Evolutionary conservation across 37 sponge, comb jelly and placozoan genomes (phyloP), one percentile per base, ranked within the genome.

Genomic region (Bolinopsis microptera): DNA sequence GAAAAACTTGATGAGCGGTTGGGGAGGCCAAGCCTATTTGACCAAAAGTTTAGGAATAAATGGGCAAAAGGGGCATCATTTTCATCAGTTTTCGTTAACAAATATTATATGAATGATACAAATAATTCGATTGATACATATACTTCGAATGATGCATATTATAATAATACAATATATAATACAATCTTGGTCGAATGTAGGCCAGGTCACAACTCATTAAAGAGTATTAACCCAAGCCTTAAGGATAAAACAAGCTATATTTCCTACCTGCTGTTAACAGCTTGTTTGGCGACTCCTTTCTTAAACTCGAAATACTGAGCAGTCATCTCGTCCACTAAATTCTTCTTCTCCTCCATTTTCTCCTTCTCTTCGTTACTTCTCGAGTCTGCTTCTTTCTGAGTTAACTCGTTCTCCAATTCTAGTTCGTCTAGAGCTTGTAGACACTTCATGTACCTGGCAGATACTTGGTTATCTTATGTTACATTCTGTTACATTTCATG

Each of bases 271-370:
- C 93, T 93, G 72, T 93, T 93, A 9, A 93, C 76, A 26, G 93
- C 93, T 35, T 93, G 74, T 28, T 93, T 93, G 5, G 93, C 93
- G 0, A 72, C 93, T 32, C 76, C 93, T 37, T 93, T 93, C 39
- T 93, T 93, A 34, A 93, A 93, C 72, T 69, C 76, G 35, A 93
- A 93, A 26, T 93, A 93, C 76, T 93, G 93, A 68, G 41, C 94
- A 95, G 76, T 83, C 39, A 93, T 96, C 92, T 95, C 75, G 0
- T 93, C 93, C 37, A 98, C 95, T 61, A 93, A 74, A 25, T 34
- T 94, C 76, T 93, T 94, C 69, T 93, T 95, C 68, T 77, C 92
- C 35, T 95, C 92, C 70, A 94, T 95, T n/a, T 38, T 77, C 40
- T 93, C 96, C 26, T 34, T 94, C 18, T 95, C 32, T 25, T 96